A percentile compares a stretch with the other conserved stretches of the same genome.
phyloP scores from a whole-genome alignment of 2,797 vertebrate genomes.

The Melanotaenia maccullochi region DNA sequence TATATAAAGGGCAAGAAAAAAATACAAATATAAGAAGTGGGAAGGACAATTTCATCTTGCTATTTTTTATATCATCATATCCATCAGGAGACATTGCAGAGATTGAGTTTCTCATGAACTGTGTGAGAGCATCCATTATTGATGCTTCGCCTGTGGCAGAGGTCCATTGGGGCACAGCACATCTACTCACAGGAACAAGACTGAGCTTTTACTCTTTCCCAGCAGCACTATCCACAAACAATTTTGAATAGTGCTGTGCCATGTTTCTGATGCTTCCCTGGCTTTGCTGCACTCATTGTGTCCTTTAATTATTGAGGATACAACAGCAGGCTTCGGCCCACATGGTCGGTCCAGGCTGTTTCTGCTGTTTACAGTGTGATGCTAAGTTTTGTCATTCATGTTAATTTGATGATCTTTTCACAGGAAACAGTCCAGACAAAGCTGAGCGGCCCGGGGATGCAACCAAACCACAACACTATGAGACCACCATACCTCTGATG shows the following conservation, averaged over 20 bases:
- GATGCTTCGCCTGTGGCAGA: slow-evolving; percentile 61
- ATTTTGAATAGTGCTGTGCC: slow-evolving; percentile 30
- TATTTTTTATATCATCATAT: slow-evolving; percentile 21
- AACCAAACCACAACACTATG: slow-evolving; percentile 53
- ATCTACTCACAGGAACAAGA: slow-evolving; percentile 47
- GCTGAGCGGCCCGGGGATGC: slow-evolving; percentile 26
- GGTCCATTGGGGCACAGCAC: slow-evolving; percentile 50
- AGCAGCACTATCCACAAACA: slow-evolving; percentile 18
- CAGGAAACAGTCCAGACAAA: slow-evolving; percentile 67
- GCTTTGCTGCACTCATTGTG: slow-evolving; percentile 26
- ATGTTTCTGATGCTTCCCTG: slow-evolving; percentile 22
- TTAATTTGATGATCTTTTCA: slow-evolving; percentile 50
- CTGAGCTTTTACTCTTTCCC: slow-evolving; percentile 50
- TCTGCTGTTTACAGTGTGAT: slow-evolving; percentile 13
- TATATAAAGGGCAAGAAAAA: slow-evolving; percentile 17
- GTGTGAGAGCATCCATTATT: slow-evolving; percentile 69
- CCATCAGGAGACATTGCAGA: slow-evolving; percentile 46
- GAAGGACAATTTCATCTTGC: slow-evolving; percentile 43
- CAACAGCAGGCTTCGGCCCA: slow-evolving; percentile 19
- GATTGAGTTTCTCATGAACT: slow-evolving; percentile 57
- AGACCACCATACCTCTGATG: slow-evolving; percentile 78
- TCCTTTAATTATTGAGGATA: slow-evolving; percentile 45
- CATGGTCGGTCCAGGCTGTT: slow-evolving; percentile 21
- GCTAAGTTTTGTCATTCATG: slow-evolving; percentile 11
- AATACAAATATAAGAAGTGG: slow-evolving; percentile 20